Percentiles rank a stretch among this genome's conserved stretches.
Conservation (phyloP, 2,797 vertebrate species). For the Apodemus agrarius region DNA sequence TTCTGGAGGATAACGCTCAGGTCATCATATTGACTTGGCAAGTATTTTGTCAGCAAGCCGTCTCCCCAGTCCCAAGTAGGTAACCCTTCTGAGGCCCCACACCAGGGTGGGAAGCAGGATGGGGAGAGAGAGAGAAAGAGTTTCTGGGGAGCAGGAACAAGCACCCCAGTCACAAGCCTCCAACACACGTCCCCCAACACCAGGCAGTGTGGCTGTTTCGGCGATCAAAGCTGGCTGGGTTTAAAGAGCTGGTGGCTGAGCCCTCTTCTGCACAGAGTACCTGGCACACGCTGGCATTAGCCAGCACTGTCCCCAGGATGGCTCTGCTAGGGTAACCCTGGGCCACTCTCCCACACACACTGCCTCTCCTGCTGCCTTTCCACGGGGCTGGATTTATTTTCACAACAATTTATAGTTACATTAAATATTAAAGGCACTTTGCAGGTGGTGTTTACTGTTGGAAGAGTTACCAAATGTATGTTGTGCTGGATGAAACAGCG, state of each 20-base stretch:
- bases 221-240: background rate
- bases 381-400: constrained; percentile 71
- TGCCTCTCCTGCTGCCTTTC: constrained; percentile 53
- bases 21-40: background rate
- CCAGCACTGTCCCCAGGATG: too few species aligned
- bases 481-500: background rate
- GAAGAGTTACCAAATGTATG: constrained; percentile 69
- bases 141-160: rapidly evolving
- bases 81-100: background rate
- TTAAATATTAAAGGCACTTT: constrained; percentile 77
- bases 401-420: constrained; percentile 70
- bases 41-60: background rate
- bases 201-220: background rate
- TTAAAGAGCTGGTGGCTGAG: background rate
- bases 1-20: background rate
- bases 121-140: background rate
- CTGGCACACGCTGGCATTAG: rapidly evolving
- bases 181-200: rapidly evolving
- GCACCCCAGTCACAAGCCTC: rapidly evolving
- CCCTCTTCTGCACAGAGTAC: too few species aligned
- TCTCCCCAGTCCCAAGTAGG: background rate
- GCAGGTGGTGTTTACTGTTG: constrained; percentile 79
- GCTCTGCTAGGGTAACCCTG: background rate
- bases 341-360: background rate
- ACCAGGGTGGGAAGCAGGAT: background rate